These are phyloP conservation scores for Hemithea aestivaria DNA, from an alignment of 2,888 invertebrate genomes.

Conservation along the genomic window DNA sequence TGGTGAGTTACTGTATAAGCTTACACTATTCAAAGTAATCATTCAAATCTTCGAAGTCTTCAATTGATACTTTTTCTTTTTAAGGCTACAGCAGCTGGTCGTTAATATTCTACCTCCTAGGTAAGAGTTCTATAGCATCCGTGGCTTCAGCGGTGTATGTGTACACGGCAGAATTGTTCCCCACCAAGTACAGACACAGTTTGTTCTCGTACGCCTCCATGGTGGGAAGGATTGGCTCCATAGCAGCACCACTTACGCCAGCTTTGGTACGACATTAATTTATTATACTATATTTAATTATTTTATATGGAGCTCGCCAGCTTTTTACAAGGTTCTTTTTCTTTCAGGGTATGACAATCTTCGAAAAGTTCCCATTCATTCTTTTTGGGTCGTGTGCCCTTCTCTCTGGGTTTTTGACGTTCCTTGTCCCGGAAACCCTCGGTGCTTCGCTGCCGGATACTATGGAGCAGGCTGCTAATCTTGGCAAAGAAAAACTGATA, in stretches of 20 bases:
- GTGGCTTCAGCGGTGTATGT: neutral
- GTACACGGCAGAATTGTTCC: neutral
- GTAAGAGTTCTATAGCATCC: neutral
- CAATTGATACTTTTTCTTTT: neutral
- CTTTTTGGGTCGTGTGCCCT: slow-evolving; percentile 76
- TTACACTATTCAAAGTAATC: too few species aligned
- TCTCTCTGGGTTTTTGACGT: slow-evolving; percentile 80
- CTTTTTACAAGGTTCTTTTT: too few species aligned
- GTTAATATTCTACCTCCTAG: neutral
- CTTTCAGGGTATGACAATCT: slow-evolving; percentile 50
- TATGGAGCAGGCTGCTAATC: slow-evolving; percentile 74
- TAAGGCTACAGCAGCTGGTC: neutral
- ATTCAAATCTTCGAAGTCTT: too few species aligned
- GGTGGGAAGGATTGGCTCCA: neutral
- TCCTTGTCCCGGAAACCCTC: slow-evolving; percentile 78
- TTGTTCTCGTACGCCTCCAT: neutral
- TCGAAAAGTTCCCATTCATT: slow-evolving; percentile 66
- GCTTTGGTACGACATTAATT: neutral
- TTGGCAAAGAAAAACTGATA: slow-evolving; percentile 31
- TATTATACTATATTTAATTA: too few species aligned
- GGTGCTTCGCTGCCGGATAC: slow-evolving; percentile 78
- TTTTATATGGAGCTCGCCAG: neutral
- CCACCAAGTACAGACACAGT: neutral
- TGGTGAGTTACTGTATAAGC: too few species aligned
- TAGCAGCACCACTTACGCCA: neutral